phyloP scores from a whole-genome alignment of 1,140 invertebrate species.

The Drosophila ananassae region DNA sequence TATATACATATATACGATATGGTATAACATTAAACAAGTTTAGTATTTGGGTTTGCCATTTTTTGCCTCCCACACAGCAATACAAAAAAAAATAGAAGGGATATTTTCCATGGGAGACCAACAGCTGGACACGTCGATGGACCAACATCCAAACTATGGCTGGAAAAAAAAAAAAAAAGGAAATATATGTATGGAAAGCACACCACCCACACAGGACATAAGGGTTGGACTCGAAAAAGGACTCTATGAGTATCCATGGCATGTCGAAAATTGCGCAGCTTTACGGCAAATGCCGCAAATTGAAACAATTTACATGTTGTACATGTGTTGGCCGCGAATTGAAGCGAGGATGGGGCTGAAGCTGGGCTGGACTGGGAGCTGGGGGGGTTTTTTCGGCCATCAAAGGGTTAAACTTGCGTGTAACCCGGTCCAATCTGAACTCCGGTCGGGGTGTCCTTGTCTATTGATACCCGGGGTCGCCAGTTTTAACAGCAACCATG shows the following conservation, averaged over 20 bases:
- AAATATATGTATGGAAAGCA: conserved; percentile 23
- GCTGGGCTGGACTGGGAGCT: neutral
- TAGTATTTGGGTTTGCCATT: conserved; percentile 65
- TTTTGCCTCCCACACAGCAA: conserved; percentile 10
- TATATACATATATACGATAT: conserved; percentile 13
- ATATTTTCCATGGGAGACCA: conserved; percentile 57
- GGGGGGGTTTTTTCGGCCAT: conserved; percentile 41
- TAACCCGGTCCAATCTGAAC: conserved; percentile 40
- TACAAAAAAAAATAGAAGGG: conserved; percentile 2
- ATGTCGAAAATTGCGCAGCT: conserved; percentile 80
- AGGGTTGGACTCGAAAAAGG: conserved; percentile 21
- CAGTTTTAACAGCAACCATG: conserved; percentile 69
- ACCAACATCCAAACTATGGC: conserved; percentile 59
- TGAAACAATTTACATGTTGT: conserved; percentile 83
- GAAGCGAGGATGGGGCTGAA: neutral
- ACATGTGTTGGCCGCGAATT: conserved; percentile 58
- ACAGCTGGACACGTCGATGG: conserved; percentile 64
- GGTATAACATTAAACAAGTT: conserved; percentile 76
- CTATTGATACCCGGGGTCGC: conserved; percentile 68
- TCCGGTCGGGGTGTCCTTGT: conserved; percentile 32
- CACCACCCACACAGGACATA: conserved; percentile 12
- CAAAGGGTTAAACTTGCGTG: conserved; percentile 79
- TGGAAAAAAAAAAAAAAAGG: conserved; percentile 18
- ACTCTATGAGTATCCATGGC: conserved; percentile 62
- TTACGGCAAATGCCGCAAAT: conserved; percentile 81